phyloP scores from a whole-genome alignment of 35 echinoderm and acorn worm genomes.

The Chiridota heheva region DNA sequence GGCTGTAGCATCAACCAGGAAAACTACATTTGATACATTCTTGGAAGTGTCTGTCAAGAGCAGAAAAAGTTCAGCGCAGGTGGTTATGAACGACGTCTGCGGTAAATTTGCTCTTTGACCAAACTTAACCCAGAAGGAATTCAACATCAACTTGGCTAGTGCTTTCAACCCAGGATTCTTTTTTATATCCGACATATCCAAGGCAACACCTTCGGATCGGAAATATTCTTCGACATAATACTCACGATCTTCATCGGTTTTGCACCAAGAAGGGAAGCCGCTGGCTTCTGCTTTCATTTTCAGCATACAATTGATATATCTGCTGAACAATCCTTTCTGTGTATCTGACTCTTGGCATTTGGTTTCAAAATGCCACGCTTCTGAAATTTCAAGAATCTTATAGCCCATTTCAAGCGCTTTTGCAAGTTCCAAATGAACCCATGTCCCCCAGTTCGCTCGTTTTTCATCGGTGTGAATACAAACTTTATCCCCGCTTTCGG shows the following conservation, averaged over 20 bases:
- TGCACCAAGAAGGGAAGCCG: constrained; percentile 64
- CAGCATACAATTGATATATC: constrained; percentile 4
- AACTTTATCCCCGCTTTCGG: background rate
- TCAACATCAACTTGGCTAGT: constrained; percentile 52
- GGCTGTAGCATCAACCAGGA: too few relatives aligned
- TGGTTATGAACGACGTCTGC: too few relatives aligned
- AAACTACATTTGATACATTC: too few relatives aligned
- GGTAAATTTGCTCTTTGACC: constrained; percentile 61
- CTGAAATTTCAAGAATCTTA: constrained; percentile 21
- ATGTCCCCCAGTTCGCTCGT: constrained; percentile 31
- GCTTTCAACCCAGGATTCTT: constrained; percentile 57
- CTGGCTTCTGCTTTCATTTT: constrained; percentile 26
- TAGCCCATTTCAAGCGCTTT: constrained; percentile 62
- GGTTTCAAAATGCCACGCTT: constrained; percentile 61
- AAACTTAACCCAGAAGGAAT: constrained; percentile 63
- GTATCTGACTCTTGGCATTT: background rate
- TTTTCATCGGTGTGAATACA: constrained; percentile 30
- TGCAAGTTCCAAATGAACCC: constrained; percentile 52
- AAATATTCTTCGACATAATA: constrained; percentile 51
- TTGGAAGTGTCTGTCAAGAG: too few relatives aligned
- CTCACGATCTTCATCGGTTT: constrained; percentile 27
- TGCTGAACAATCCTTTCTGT: constrained; percentile 1
- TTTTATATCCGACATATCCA: constrained; percentile 37
- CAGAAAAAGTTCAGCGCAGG: too few relatives aligned
- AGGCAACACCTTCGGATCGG: constrained; percentile 51